Base-by-base conservation (phyloP, 2,888 invertebrate species). In the Eurois occulta region DNA sequence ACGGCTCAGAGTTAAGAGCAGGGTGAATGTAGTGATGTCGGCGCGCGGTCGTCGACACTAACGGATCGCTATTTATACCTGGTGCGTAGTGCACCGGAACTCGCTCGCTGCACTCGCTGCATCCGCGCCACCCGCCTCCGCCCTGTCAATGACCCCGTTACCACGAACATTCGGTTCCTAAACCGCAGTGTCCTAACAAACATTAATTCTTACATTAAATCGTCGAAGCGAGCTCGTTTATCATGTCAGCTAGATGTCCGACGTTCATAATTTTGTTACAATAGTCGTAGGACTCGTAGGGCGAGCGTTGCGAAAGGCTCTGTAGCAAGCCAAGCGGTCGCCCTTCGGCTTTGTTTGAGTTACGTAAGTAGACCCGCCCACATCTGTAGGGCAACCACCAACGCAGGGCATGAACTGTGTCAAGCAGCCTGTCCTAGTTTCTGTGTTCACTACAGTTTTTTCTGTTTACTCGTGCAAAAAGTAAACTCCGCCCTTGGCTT, bases 41-140 rank as follows among this genome's bases (percentile, higher is more conserved):
- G 91, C 89, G 91, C 92, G 93, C 96, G 96, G 96, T 96, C 96
- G 95, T 96, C 96, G 96, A 96, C 96, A 95, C 96, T 96, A 96
- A 96, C 96, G 96, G 96, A 93, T 93, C 94, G 95, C 96, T 96
- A 96, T 96, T 96, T 96, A 96, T 96, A 96, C 96, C 96, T 96
- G 96, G 93, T 92, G 91, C 93, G 95, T 94, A 94, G 94, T 95
- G 95, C 96, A 96, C 96, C 96, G 96, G 96, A 96, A 96, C 96
- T 94, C 93, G 94, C 94, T 94, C 94, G 93, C 93, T 96, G 96
- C 96, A 96, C 91, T 95, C 95, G 94, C 92, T 96, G 96, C 96
- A 96, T 95, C 95, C 96, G 95, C 92, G 91, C 92, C 90, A 91
- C 92, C 91, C 93, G 92, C 91, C 93, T 94, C 92, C 91, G 93